Percentiles rank a stretch among this genome's conserved stretches.
phyloP scores from a whole-genome alignment of 2,797 vertebrate genomes.

The Leucoraja ocellata region DNA sequence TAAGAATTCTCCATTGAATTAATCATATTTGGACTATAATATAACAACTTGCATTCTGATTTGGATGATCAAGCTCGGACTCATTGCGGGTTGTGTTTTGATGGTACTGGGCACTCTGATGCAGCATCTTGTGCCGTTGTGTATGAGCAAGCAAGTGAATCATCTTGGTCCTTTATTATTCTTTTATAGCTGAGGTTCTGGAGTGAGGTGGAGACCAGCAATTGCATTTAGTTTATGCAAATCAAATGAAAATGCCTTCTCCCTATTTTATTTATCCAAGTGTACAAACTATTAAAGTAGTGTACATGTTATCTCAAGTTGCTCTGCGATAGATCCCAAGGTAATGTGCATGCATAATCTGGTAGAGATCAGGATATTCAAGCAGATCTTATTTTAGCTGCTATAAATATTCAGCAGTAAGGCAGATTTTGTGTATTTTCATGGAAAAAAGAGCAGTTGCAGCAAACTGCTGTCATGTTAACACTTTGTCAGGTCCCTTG shows the following conservation, averaged over 20 bases:
- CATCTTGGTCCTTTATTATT: neutral
- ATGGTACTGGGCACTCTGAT: neutral
- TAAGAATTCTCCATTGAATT: neutral
- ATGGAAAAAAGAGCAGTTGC: neutral
- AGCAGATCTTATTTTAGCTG: neutral
- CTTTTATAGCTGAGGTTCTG: neutral
- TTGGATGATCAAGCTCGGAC: neutral
- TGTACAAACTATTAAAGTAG: neutral
- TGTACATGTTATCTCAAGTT: neutral
- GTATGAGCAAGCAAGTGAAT: neutral
- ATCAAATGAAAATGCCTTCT: neutral
- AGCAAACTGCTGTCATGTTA: constrained; percentile 19
- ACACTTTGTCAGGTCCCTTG: neutral
- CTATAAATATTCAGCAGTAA: constrained; percentile 1
- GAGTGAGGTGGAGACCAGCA: neutral
- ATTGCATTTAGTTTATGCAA: neutral
- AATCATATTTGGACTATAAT: neutral
- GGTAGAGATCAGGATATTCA: neutral
- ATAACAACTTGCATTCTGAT: neutral
- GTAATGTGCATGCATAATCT: neutral
- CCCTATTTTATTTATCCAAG: neutral
- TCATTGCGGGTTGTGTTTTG: neutral
- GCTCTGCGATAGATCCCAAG: neutral
- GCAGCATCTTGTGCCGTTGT: neutral
- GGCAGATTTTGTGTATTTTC: neutral